phyloP scores from a whole-genome alignment of 2,888 invertebrate genomes.

The Melinaea marsaeus region DNA sequence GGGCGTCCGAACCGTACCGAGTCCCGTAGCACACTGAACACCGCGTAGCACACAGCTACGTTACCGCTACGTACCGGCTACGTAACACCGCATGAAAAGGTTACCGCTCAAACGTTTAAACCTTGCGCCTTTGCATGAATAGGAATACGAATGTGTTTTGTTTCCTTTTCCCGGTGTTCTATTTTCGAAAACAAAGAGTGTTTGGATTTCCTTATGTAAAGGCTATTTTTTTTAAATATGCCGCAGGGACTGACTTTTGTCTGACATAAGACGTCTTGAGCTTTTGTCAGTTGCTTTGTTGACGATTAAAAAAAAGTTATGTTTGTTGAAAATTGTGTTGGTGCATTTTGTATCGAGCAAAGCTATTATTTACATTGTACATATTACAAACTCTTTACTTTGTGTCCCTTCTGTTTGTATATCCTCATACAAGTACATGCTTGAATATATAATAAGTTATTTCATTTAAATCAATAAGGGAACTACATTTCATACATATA shows the following conservation, averaged over 20 bases:
- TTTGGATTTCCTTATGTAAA: slow-evolving; percentile 51
- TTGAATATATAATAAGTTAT: too few species aligned
- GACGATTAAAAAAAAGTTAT: slow-evolving; percentile 19
- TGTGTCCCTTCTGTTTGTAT: not conserved
- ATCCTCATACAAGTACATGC: too few species aligned
- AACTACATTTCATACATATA: not conserved
- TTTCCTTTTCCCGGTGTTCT: slow-evolving; percentile 55
- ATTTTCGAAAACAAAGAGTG: slow-evolving; percentile 61
- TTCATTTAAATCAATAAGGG: too few species aligned
- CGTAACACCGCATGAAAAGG: slow-evolving; percentile 61
- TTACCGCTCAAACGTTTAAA: slow-evolving; percentile 65
- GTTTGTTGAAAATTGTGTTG: slow-evolving; percentile 8
- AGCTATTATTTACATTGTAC: not conserved
- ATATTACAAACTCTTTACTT: not conserved
- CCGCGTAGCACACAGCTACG: slow-evolving; percentile 52
- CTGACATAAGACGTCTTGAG: slow-evolving; percentile 21
- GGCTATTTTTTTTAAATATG: slow-evolving; percentile 28
- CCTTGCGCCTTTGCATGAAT: slow-evolving; percentile 68
- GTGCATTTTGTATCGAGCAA: not conserved
- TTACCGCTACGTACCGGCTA: slow-evolving; percentile 39
- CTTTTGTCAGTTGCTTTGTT: slow-evolving; percentile 19
- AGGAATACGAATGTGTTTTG: slow-evolving; percentile 66
- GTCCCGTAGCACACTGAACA: slow-evolving; percentile 58
- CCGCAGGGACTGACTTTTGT: slow-evolving; percentile 26
- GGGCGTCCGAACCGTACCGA: slow-evolving; percentile 47